Evolutionary conservation across 2,797 vertebrate genomes (phyloP).

Genomic region (Eutrigla gurnardus): DNA sequence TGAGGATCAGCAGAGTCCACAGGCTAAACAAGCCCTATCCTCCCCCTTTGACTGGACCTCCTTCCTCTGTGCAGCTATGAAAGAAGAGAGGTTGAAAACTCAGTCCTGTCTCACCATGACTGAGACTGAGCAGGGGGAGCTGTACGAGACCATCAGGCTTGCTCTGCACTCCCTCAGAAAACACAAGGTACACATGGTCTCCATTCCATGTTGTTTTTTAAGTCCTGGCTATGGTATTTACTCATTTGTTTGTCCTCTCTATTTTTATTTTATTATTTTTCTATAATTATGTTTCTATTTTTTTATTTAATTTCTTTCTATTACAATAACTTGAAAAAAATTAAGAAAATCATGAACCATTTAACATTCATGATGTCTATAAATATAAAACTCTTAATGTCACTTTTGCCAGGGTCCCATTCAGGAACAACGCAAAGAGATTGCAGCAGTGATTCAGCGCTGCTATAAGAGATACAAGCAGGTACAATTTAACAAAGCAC

Average conservation of each 20-base stretch:
- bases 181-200: slow-evolving; percentile 89
- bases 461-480: slow-evolving; percentile 99
- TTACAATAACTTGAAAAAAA: slow-evolving; percentile 9
- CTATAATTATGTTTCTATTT: too few species aligned
- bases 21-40: slow-evolving; percentile 89
- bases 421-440: slow-evolving; percentile 96
- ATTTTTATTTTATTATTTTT: too few species aligned
- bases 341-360: not conserved
- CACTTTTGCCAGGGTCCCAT: slow-evolving; percentile 82
- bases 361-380: slow-evolving; percentile 4
- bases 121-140: slow-evolving; percentile 94
- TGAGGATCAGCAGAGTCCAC: slow-evolving; percentile 88
- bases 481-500: slow-evolving; percentile 83
- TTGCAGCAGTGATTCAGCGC: slow-evolving; percentile 96
- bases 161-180: slow-evolving; percentile 98
- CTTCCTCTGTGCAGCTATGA: slow-evolving; percentile 93
- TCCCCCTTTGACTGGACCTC: slow-evolving; percentile 93
- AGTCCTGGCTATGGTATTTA: not conserved
- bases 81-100: slow-evolving; percentile 90
- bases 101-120: slow-evolving; percentile 94
- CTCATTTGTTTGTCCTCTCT: not conserved
- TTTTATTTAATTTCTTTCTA: too few species aligned
- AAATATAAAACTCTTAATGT: slow-evolving; percentile 26
- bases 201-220: not conserved
- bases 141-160: slow-evolving; percentile 95